Evolutionary conservation across 2,113 vertebrate genomes (phyloP), one percentile per base, ranked within the genome.

Genomic region (Pipra filicauda): DNA sequence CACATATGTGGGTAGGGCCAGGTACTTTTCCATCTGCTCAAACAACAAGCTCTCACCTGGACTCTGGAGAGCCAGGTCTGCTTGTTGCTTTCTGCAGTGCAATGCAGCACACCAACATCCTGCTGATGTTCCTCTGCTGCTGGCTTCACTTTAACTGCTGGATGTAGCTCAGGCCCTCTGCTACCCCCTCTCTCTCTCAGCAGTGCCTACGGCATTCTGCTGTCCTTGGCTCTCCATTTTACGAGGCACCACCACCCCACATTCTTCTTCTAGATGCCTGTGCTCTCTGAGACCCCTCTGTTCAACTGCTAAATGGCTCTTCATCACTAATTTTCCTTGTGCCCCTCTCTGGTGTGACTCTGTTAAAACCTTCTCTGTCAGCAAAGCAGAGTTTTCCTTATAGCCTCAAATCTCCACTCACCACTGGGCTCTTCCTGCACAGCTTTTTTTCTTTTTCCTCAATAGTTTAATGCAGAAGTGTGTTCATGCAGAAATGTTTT

Each of bases 71-170:
- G 58, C 11, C 12, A 72, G 37, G 64, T 35, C 62, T 7, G 5
- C 44, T 37, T 18, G 33, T 23, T 81, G 85, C 61, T 85, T 58
- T 78, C 61, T 0, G 0, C 37, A 17, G 28, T 28, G 70, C 55
- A 72, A 19, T 64, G 49, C 33, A 17, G 54, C 2, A 3, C n/a
- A 41, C 13, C 1, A 2, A 16, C 0, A 0, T 65, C 54, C 57
- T 72, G 35, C 79, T 61, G 43, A 33, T 0, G 11, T 13, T 49
- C 52, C 49, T 75, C 54, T 55, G 62, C 71, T 73, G 28, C 5
- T 2, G 6, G 15, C 37, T 80, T 61, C 1, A 1, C 30, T 84
- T 85, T 19, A 44, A 78, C 33, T 20, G 33, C 21, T 65, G 44
- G 9, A 4, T 15, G 4, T 44, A 48, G 35, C 57, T 90, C 71